Evolutionary conservation across 2,888 invertebrate genomes (phyloP).

Genomic region (Saturnia japonica): DNA sequence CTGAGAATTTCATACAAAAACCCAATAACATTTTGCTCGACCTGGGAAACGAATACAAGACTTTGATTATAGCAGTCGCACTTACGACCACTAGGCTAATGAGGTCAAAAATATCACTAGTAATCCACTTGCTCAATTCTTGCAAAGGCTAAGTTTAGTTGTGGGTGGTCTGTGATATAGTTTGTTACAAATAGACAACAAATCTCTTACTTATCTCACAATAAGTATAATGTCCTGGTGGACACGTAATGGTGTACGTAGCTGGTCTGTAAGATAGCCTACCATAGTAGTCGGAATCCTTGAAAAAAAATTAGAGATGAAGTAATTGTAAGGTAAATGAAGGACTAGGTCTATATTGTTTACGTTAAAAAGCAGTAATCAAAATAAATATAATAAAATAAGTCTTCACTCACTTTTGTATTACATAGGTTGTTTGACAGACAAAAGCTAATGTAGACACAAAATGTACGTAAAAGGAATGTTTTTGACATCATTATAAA

Average conservation of each 20-base stretch:
- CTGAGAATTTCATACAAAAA: too few species aligned
- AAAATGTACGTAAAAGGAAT: conserved; percentile 9
- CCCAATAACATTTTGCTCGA: too few species aligned
- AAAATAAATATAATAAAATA: not conserved
- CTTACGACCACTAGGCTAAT: too few species aligned
- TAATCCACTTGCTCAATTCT: not conserved
- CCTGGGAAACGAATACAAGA: too few species aligned
- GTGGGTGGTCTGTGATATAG: not conserved
- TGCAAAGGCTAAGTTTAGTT: not conserved
- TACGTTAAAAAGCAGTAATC: not conserved
- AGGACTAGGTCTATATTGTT: not conserved
- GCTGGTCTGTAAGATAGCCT: not conserved
- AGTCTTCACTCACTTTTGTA: not conserved
- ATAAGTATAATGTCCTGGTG: not conserved
- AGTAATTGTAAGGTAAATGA: not conserved
- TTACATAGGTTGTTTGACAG: not conserved
- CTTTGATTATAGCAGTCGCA: too few species aligned
- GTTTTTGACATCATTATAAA: conserved; percentile 8
- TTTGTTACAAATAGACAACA: not conserved
- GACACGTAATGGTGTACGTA: not conserved
- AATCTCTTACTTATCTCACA: not conserved
- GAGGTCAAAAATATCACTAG: not conserved
- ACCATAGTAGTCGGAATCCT: too few species aligned
- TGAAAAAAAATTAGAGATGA: not conserved
- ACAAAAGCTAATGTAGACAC: conserved; percentile 5